Conservation (phyloP, 1,140 invertebrate species). For the Ganaspis sp. region DNA sequence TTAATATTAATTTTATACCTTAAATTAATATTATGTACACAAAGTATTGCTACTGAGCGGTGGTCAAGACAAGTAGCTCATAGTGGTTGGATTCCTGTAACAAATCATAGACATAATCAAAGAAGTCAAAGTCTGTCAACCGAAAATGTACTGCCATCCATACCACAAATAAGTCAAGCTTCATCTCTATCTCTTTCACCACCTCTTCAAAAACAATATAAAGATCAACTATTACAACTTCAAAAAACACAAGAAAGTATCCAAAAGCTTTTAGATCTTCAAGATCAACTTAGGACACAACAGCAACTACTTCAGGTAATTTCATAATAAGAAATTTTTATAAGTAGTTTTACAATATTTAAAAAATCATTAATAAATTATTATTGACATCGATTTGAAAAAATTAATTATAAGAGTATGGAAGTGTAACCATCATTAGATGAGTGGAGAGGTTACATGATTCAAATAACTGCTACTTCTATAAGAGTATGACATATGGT, state of each 20-base stretch:
- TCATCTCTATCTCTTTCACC: conserved; percentile 62
- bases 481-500: too few species aligned
- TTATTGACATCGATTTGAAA: too few species aligned
- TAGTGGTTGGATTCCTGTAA: conserved; percentile 73
- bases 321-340: background rate
- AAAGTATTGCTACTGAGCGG: conserved; percentile 56
- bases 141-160: conserved; percentile 42
- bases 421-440: too few species aligned
- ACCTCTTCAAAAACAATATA: conserved; percentile 69
- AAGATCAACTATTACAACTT: conserved; percentile 69
- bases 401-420: too few species aligned
- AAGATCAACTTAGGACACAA: conserved; percentile 69
- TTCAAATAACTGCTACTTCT: too few species aligned
- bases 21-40: conserved; percentile 33
- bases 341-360: background rate
- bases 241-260: conserved; percentile 74
- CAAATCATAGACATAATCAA: conserved; percentile 58
- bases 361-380: too few species aligned
- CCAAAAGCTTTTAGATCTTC: conserved; percentile 66
- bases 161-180: conserved; percentile 43
- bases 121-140: conserved; percentile 46
- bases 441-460: too few species aligned
- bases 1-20: conserved; percentile 50
- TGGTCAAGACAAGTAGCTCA: conserved; percentile 73
- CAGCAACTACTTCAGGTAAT: conserved; percentile 70